Base-by-base conservation (phyloP, 30 jellyfish, hydroid and myxozoan genomes). In the Hydractinia symbiolongicarpus region DNA sequence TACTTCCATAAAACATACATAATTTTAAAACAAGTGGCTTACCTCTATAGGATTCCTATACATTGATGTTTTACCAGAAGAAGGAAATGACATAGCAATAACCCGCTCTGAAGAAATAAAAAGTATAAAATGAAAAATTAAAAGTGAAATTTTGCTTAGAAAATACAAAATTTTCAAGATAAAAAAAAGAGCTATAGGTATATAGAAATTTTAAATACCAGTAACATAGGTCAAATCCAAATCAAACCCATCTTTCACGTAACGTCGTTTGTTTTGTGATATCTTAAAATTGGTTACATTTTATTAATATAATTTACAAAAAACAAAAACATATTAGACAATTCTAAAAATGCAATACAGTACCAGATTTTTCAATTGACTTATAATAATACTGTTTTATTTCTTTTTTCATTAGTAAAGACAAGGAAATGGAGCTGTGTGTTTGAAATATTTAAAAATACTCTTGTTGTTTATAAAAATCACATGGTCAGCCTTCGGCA, bases 11-110 rank as follows among this genome's bases (percentile, higher is more conserved):
- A 61, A 67, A 55, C 21, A 0, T 1, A 51, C 77, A 13, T 15
- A 0, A 16, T 75, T 49, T 10, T 66, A 5, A 69, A 13, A 52
- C 20, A 40, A 5, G 7, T 51, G 14, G 72, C 98, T 60, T 73
- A 94, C 99, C 30, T 89, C 81, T 55, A 94, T 94, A 6, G 95
- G 99, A 66, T 94, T 94, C 76, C 99, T 81, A 81, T 94, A 94
- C 78, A 94, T 66, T 17, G 99, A 94, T n/a, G 99, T 94, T 82
- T 88, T 94, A 30, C 99, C 99, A 54, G 99, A 94, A 6, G 99
- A 88, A 6, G 99, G 99, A 71, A 94, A 94, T 7, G 99, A 94
- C 99, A 94, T 94, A 4, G 99, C 99, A 84, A 94, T 84, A 19
- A 94, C 89, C 9, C 96, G 96, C 67, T 94, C 99, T 94, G 83